Evolutionary conservation across 1,140 invertebrate species (phyloP).

Genomic region (Physella acuta): DNA sequence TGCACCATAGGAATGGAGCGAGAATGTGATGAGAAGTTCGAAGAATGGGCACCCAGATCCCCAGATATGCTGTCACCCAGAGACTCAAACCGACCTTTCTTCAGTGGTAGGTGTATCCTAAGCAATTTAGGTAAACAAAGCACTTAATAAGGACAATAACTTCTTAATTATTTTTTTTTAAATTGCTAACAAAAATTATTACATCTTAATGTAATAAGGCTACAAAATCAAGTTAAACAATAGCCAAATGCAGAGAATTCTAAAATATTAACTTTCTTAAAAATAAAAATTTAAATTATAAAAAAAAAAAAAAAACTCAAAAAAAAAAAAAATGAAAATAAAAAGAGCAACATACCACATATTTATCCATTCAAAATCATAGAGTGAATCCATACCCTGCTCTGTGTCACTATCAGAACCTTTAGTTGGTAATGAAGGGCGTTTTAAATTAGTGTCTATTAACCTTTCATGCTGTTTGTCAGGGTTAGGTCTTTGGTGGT

Average conservation of each 20-base stretch:
- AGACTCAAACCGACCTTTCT: constrained; percentile 34
- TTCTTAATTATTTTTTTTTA: no score
- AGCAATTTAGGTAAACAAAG: no score
- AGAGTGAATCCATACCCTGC: constrained; percentile 78
- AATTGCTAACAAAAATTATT: no score
- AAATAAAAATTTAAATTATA: not conserved
- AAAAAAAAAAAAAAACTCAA: not conserved
- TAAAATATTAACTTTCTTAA: not conserved
- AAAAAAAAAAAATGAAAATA: not conserved
- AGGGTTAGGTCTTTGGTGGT: constrained; percentile 37
- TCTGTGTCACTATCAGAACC: constrained; percentile 76
- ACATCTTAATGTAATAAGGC: no score
- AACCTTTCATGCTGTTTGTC: constrained; percentile 17
- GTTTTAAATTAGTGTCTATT: constrained; percentile 44
- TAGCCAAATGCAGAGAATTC: no score
- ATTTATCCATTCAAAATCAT: constrained; percentile 82
- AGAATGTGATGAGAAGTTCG: constrained; percentile 36
- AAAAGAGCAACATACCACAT: constrained; percentile 70
- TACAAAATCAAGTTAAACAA: no score
- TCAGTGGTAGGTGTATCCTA: constrained; percentile 34
- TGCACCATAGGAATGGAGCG: constrained; percentile 25
- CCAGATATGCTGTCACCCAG: constrained; percentile 23
- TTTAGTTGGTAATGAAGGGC: constrained; percentile 71
- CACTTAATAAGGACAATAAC: no score
- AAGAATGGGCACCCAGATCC: constrained; percentile 29